phyloP scores from a whole-genome alignment of 2,888 invertebrate genomes.

The Athalia rosae region DNA sequence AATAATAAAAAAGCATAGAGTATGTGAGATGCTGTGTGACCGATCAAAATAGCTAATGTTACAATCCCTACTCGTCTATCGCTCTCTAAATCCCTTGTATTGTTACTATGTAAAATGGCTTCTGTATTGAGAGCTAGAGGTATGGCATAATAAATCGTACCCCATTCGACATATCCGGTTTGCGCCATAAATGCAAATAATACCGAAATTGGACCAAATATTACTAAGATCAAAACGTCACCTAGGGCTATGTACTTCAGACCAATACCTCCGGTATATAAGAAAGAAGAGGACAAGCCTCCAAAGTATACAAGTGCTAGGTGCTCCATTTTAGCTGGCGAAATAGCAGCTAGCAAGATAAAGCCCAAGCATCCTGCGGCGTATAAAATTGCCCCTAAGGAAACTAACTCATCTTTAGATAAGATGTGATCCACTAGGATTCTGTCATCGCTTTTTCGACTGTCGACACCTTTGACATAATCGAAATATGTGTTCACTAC shows the following conservation, averaged over 20 bases:
- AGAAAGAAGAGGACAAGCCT: slow-evolving; percentile 93
- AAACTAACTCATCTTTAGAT: slow-evolving; percentile 87
- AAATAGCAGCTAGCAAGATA: slow-evolving; percentile 84
- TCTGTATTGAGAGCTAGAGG: slow-evolving; percentile 96
- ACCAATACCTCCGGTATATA: slow-evolving; percentile 98
- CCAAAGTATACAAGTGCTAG: slow-evolving; percentile 96
- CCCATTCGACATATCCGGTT: slow-evolving; percentile 93
- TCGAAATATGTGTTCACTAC: slow-evolving; percentile 98
- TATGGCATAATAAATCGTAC: slow-evolving; percentile 93
- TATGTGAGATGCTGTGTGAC: slow-evolving; percentile 92
- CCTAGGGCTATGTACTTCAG: slow-evolving; percentile 96
- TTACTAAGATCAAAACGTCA: slow-evolving; percentile 92
- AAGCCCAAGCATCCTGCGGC: slow-evolving; percentile 90
- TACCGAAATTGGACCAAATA: slow-evolving; percentile 96
- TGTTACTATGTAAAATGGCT: slow-evolving; percentile 96
- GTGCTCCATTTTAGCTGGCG: slow-evolving; percentile 96
- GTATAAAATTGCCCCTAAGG: slow-evolving; percentile 92
- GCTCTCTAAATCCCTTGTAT: slow-evolving; percentile 92
- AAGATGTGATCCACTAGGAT: slow-evolving; percentile 95
- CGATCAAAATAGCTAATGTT: slow-evolving; percentile 95
- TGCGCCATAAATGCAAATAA: slow-evolving; percentile 95
- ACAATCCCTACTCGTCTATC: slow-evolving; percentile 94
- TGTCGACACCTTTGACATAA: slow-evolving; percentile 95
- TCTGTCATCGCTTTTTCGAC: slow-evolving; percentile 93
- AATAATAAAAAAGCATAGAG: slow-evolving; percentile 93